Evolutionary conservation across 2,888 invertebrate genomes (phyloP).

Genomic region (Cheilosia urbana): DNA sequence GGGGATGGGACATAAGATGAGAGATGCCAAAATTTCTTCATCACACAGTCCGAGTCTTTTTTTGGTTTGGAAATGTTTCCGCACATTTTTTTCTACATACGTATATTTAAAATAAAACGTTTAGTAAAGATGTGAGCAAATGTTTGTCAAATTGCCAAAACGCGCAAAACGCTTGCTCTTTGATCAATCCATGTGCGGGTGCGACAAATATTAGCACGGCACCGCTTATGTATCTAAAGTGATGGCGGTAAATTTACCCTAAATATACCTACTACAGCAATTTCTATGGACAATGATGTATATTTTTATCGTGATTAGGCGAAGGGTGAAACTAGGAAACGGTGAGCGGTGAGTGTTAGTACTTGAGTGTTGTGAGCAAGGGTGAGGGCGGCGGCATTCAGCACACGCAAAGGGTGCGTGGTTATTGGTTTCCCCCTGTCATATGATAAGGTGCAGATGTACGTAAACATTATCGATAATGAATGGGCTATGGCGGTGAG

Average conservation of each 20-base stretch:
- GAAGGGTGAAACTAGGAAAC: not conserved
- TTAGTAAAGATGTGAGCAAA: conserved; percentile 33
- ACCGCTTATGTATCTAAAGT: conserved; percentile 23
- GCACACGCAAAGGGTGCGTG: conserved; percentile 34
- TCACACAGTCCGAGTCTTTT: conserved; percentile 17
- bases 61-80: conserved; percentile 60
- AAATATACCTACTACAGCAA: conserved; percentile 50
- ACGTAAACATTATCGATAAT: conserved; percentile 63
- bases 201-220: conserved; percentile 45
- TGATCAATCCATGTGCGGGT: conserved; percentile 51
- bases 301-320: conserved; percentile 56
- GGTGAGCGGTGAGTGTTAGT: conserved; percentile 26
- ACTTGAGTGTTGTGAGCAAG: conserved; percentile 41
- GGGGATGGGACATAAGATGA: not conserved
- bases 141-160: conserved; percentile 70
- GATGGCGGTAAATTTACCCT: conserved; percentile 62
- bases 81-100: conserved; percentile 19
- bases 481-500: conserved; percentile 61
- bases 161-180: conserved; percentile 55
- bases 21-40: conserved; percentile 30
- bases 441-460: conserved; percentile 68
- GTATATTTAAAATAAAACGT: conserved; percentile 59
- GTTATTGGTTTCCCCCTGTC: conserved; percentile 64
- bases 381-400: conserved; percentile 24
- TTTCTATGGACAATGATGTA: conserved; percentile 56